Evolutionary conservation across 2,113 vertebrate species (phyloP), one percentile per base, ranked within the genome.

Genomic region (Poeciliopsis retropinna): DNA sequence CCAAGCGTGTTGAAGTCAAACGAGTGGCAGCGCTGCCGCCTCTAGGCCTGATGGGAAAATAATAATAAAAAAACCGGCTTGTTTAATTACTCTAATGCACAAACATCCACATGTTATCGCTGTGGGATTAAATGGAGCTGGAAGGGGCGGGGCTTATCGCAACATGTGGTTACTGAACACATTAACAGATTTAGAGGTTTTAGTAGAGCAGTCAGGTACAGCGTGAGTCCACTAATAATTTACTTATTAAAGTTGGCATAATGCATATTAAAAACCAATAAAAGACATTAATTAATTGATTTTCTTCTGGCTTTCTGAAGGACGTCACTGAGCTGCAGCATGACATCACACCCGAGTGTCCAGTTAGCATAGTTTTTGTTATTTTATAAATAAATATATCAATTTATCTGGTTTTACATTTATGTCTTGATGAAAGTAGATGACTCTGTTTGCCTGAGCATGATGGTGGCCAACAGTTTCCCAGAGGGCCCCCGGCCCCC

Each of bases 61-160:
- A 51, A 67, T 62, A 13, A 2, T 19, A n/a, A 34, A 51, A 51
- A 63, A 25, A 71, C 32, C 64, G 1, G 51, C 25, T 74, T 76
- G 41, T 62, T 34, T 85, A 75, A 86, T 85, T 77, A 85, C 80
- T 78, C 54, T 72, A 70, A 85, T 78, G 83, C 71, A 68, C 17
- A 41, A 17, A 14, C n/a, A 28, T 34, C 62, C 47, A 32, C 51
- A 32, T 60, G 79, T 31, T 67, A 37, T 25, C 41, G 28, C 62
- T 60, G 71, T 44, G 37, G 47, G 73, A 51, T 86, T 57, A 69
- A 71, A 60, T 27, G 29, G 31, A 82, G 27, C 70, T 27, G 60
- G 0, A 17, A 0, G 60, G n/a, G 14, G 19, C 0, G 29, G 1
- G 25, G 17, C 0, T 7, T 6, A 5, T 69, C 10, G 25, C 0